Evolutionary conservation across 2,113 vertebrate genomes (phyloP), one percentile per base, ranked within the genome.

Genomic region (Ceuthmochares aereus): DNA sequence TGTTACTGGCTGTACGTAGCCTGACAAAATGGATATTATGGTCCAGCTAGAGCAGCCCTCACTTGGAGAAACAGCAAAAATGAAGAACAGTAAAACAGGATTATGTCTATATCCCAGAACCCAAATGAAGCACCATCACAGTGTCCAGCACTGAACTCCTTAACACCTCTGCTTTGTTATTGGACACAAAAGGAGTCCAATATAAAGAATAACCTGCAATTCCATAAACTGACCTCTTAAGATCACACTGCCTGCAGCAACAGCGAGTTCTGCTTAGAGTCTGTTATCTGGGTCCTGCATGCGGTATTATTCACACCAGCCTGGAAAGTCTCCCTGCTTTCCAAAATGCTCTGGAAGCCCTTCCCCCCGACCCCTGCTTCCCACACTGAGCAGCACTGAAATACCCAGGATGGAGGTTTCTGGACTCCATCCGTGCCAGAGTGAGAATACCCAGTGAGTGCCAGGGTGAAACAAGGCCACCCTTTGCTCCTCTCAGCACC

Each of bases 251-350:
- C 74, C 59, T 87, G 69, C 73, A 40, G 74, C 54, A 47, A 18
- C 43, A 82, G 56, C 60, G 29, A 36, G 64, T 59, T 55, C 26
- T 8, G 29, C 83, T 94, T 51, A 16, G 3, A 18, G 72, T 19
- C 72, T n/a, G 52, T 93, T 92, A 92, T 81, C 64, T 87, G 25
- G 47, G 51, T n/a, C 80, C 42, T 59, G 34, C 63, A 72, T 25
- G 47, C 0, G 0, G 83, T 72, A 6, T 49, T 0, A 59, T 58
- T 74, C 54, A 29, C 0, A 0, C 45, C 26, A n/a, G 37, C 36
- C 62, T 62, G 54, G 43, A 47, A 66, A 45, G n/a, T 49, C 56
- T 82, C 42, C 29, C 23, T 43, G 34, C 54, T 64, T 82, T 54
- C 30, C 51, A 54, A 84, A 90, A 64, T n/a, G 36, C 27, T 54